Conservation (phyloP, 37 sponge, comb jelly and placozoan genomes). For the Aplysina aerophoba region DNA sequence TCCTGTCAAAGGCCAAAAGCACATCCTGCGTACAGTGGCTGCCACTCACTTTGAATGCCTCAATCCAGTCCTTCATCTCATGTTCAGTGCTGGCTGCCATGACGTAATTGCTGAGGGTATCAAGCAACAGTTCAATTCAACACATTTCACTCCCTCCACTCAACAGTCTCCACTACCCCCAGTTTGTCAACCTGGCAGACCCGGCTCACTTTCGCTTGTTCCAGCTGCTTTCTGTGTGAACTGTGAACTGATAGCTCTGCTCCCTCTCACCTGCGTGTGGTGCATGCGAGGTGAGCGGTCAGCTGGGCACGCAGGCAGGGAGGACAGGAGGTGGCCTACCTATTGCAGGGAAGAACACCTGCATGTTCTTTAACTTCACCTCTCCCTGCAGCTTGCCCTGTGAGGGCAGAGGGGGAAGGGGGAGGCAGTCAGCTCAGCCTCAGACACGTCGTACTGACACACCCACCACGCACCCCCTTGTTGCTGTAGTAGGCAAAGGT, state of each 20-base stretch:
- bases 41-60: slow-evolving; percentile 80
- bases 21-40: too few species aligned
- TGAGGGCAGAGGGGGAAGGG: neutral
- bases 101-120: slow-evolving; percentile 55
- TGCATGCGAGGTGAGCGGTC: too few species aligned
- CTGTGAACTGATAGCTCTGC: slow-evolving; percentile 68
- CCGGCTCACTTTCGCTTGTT: slow-evolving; percentile 78
- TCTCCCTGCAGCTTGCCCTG: slow-evolving; percentile 58
- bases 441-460: neutral
- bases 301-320: too few species aligned
- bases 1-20: too few species aligned
- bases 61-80: slow-evolving; percentile 88
- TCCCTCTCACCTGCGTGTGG: slow-evolving; percentile 63
- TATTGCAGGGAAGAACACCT: slow-evolving; percentile 43
- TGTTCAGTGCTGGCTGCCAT: slow-evolving; percentile 71
- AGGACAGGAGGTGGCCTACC: slow-evolving; percentile 34
- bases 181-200: neutral
- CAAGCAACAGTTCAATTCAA: neutral
- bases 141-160: neutral
- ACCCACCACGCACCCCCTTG: slow-evolving; percentile 20
- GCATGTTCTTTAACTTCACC: slow-evolving; percentile 80
- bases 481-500: slow-evolving; percentile 81
- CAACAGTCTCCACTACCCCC: neutral
- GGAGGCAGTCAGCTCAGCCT: neutral
- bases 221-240: slow-evolving; percentile 87